phyloP scores from a whole-genome alignment of 92 coral and sea anemone genomes.

The Scolanthus callimorphus region DNA sequence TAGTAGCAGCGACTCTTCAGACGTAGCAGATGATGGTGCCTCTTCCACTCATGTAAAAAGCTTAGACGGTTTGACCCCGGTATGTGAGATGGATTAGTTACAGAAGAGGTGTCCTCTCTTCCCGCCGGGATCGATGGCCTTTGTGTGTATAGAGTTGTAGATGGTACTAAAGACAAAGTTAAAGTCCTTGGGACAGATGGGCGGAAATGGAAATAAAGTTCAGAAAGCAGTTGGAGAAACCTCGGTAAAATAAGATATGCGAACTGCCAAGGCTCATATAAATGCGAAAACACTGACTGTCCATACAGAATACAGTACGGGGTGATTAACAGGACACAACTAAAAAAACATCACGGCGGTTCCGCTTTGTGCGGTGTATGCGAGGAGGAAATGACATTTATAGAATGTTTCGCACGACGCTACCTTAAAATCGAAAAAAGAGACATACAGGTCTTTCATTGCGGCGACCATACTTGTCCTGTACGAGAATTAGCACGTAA shows the following conservation, averaged over 20 bases:
- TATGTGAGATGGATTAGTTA: too few relatives aligned
- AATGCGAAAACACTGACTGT: slow-evolving; percentile 3
- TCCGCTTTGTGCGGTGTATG: slow-evolving; percentile 2
- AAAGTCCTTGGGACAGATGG: slow-evolving; percentile 18
- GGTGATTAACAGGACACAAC: too few relatives aligned
- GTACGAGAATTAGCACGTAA: not conserved
- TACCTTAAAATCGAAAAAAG: not conserved
- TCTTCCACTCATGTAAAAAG: too few relatives aligned
- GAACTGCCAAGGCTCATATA: slow-evolving; percentile 20
- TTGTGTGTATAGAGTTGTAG: too few relatives aligned
- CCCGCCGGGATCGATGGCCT: too few relatives aligned
- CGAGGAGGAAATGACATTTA: not conserved
- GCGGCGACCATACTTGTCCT: slow-evolving; percentile 13
- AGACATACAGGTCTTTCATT: slow-evolving; percentile 6
- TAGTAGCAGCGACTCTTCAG: too few relatives aligned
- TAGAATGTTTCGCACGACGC: slow-evolving; percentile 5
- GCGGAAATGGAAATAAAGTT: slow-evolving; percentile 24
- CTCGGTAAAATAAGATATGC: slow-evolving; percentile 13
- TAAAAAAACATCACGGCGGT: too few relatives aligned
- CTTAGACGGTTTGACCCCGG: too few relatives aligned
- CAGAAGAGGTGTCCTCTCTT: too few relatives aligned
- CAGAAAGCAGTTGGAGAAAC: slow-evolving; percentile 7
- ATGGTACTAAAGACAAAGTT: not conserved
- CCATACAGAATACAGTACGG: too few relatives aligned
- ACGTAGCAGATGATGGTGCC: too few relatives aligned